These are phyloP conservation scores for Tachycineta bicolor DNA, from an alignment of 2,113 vertebrate species.

Conservation along the genomic window DNA sequence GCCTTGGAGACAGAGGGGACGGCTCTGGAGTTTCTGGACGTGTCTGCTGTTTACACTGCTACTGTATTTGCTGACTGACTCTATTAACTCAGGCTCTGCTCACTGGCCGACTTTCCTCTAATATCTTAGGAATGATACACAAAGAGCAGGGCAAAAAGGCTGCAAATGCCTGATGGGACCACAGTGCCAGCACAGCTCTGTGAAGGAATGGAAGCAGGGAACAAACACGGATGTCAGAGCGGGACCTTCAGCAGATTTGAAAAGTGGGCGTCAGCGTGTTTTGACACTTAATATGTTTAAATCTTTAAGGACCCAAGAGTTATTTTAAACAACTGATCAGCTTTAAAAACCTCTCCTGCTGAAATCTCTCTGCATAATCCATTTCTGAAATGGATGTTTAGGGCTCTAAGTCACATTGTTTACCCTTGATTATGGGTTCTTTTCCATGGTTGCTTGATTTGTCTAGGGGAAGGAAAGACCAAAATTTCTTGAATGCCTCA, in stretches of 20 bases:
- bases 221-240: rapidly evolving
- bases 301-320: not conserved
- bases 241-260: not conserved
- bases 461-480: not conserved
- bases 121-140: conserved; percentile 14
- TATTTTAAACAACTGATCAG: not conserved
- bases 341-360: not conserved
- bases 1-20: not conserved
- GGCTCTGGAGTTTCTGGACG: not conserved
- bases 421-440: not conserved
- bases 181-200: not conserved
- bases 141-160: conserved; percentile 18
- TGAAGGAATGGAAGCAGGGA: not conserved
- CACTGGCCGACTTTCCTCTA: not conserved
- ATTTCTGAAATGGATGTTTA: not conserved
- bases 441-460: not conserved
- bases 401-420: not conserved
- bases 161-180: not conserved
- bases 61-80: conserved; percentile 14
- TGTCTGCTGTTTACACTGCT: conserved; percentile 11
- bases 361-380: not conserved
- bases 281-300: not conserved
- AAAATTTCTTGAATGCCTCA: not conserved
- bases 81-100: not conserved
- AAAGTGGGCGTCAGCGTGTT: not conserved